A percentile compares a stretch with the other conserved stretches of the same genome.
These are phyloP conservation scores for Trematomus loennbergii DNA, from an alignment of 2,113 vertebrate species.

Conservation along the genomic window DNA sequence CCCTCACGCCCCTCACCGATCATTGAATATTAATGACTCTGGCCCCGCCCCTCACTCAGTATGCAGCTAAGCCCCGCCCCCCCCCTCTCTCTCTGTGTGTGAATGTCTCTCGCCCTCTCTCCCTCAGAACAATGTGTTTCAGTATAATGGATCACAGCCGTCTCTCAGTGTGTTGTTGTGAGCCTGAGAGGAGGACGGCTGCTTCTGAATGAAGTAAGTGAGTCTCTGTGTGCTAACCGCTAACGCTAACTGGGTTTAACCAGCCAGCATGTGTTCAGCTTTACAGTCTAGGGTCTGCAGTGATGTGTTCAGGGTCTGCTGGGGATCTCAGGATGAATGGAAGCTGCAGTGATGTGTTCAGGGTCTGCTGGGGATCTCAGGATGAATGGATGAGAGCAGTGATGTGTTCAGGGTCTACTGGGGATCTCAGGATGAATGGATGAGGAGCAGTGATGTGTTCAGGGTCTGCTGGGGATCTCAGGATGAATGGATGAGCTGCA, in stretches of 20 bases:
- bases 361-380: no score
- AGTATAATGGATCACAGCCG: slow-evolving; percentile 69
- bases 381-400: no score
- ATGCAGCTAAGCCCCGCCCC: slow-evolving; percentile 39
- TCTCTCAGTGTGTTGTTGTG: slow-evolving; percentile 37
- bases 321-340: no score
- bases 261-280: background rate
- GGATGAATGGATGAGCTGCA: no score
- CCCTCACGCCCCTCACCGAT: slow-evolving; percentile 43
- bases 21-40: slow-evolving; percentile 69
- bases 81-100: background rate
- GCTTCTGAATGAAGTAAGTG: slow-evolving; percentile 67
- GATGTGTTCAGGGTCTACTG: no score
- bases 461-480: no score
- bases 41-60: background rate
- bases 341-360: no score
- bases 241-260: background rate
- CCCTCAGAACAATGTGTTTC: slow-evolving; percentile 75
- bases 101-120: slow-evolving; percentile 49
- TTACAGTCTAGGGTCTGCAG: no score
- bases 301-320: no score
- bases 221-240: no score
- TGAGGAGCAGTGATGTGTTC: no score
- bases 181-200: slow-evolving; percentile 67
- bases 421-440: no score